phyloP scores from a whole-genome alignment of 2,888 invertebrate genomes.

The Piscicola geometra region DNA sequence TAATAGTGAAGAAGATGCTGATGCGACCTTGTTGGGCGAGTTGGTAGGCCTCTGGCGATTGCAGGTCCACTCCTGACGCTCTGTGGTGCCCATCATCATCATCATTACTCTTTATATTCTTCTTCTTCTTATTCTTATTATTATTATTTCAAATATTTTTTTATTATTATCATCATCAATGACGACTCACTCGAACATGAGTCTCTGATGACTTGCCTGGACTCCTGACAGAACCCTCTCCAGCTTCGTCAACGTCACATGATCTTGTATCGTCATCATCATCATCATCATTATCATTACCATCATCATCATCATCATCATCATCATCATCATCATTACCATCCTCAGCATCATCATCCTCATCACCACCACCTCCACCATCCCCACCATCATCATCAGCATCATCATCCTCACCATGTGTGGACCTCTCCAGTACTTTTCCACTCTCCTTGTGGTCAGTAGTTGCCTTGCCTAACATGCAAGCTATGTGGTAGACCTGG shows the following conservation, averaged over 20 bases:
- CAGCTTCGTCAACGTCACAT: constrained; percentile 67
- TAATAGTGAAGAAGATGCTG: too few species aligned
- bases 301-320: constrained; percentile 13
- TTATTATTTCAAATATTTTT: background rate
- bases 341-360: background rate
- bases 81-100: constrained; percentile 41
- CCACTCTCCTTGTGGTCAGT: constrained; percentile 47
- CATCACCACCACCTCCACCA: constrained; percentile 15
- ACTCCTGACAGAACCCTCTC: constrained; percentile 72
- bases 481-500: constrained; percentile 52
- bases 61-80: constrained; percentile 69
- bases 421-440: constrained; percentile 47
- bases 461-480: constrained; percentile 50
- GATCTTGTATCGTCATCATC: constrained; percentile 53
- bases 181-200: constrained; percentile 73
- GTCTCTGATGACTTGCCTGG: constrained; percentile 76
- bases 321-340: background rate
- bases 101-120: background rate
- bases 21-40: constrained; percentile 69
- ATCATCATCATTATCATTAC: constrained; percentile 22
- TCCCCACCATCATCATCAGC: constrained; percentile 18
- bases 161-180: background rate
- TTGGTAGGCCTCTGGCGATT: constrained; percentile 84
- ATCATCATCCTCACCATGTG: constrained; percentile 28
- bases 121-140: background rate